These are phyloP conservation scores for Venturia canescens DNA, from an alignment of 1,140 invertebrate species.

Conservation along the genomic window DNA sequence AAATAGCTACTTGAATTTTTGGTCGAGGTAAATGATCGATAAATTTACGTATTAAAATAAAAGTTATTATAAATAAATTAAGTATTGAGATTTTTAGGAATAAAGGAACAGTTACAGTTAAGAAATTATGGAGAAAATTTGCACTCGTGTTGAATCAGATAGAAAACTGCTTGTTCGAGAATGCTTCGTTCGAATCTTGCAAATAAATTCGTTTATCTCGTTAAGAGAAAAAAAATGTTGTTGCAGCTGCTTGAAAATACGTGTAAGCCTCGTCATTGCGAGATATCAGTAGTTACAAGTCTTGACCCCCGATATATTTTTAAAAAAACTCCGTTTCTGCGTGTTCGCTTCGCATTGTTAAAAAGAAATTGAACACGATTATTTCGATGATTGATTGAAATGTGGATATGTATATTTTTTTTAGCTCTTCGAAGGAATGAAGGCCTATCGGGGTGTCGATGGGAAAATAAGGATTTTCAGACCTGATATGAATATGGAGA, in stretches of 20 bases:
- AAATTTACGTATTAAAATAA: no score
- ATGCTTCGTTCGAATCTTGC: background rate
- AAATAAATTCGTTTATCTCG: slow-evolving; percentile 27
- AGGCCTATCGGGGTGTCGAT: slow-evolving; percentile 96
- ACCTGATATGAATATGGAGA: slow-evolving; percentile 95
- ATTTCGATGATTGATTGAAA: slow-evolving; percentile 30
- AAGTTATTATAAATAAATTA: no score
- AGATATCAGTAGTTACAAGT: slow-evolving; percentile 27
- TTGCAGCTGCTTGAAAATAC: slow-evolving; percentile 33
- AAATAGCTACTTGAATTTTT: no score
- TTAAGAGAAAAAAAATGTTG: background rate
- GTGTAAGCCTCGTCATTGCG: no score
- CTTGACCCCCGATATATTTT: slow-evolving; percentile 35
- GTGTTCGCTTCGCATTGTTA: slow-evolving; percentile 1
- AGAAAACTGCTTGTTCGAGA: no score
- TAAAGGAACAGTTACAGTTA: no score
- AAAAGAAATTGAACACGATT: slow-evolving; percentile 26
- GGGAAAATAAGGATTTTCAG: slow-evolving; percentile 96
- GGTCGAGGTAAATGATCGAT: no score
- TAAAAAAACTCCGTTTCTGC: slow-evolving; percentile 9
- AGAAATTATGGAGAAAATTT: no score
- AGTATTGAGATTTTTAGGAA: no score
- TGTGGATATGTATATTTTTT: slow-evolving; percentile 53
- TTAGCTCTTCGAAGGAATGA: slow-evolving; percentile 99
- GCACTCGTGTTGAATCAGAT: no score